These are phyloP conservation scores for Cirrhinus mrigala DNA, from an alignment of 2,797 vertebrate genomes.

Conservation along the genomic window DNA sequence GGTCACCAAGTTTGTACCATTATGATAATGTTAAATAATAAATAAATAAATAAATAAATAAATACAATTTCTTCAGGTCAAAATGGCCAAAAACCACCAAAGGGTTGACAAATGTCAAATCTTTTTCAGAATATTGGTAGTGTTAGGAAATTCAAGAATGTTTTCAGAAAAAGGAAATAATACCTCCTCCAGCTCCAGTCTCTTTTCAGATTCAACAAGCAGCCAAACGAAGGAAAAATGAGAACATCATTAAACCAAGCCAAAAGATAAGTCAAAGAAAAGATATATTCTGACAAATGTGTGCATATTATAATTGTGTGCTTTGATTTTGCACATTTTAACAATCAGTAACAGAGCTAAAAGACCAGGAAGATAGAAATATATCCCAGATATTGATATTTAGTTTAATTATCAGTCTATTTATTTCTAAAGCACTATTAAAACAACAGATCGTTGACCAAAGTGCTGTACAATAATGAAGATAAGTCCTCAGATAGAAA, in stretches of 20 bases:
- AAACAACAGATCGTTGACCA: too few species aligned
- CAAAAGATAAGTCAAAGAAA: neutral
- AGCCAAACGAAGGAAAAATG: neutral
- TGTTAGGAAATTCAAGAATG: neutral
- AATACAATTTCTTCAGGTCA: neutral
- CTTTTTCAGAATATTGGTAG: neutral
- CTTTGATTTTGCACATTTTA: neutral
- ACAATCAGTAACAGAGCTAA: neutral
- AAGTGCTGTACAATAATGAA: too few species aligned
- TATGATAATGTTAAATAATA: neutral
- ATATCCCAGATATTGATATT: neutral
- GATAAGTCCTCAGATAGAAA: too few species aligned
- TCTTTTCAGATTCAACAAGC: conserved; percentile 51
- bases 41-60: neutral
- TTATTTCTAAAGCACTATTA: too few species aligned
- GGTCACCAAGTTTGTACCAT: neutral
- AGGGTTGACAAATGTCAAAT: neutral
- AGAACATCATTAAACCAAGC: neutral
- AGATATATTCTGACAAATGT: neutral
- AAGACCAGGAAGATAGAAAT: neutral
- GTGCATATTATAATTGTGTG: neutral
- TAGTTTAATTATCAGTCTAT: too few species aligned
- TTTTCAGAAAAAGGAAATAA: neutral
- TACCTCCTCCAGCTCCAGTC: conserved; percentile 64
- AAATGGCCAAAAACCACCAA: neutral